Evolutionary conservation across 2,888 invertebrate species (phyloP).

Genomic region (Phaonia tiefii): DNA sequence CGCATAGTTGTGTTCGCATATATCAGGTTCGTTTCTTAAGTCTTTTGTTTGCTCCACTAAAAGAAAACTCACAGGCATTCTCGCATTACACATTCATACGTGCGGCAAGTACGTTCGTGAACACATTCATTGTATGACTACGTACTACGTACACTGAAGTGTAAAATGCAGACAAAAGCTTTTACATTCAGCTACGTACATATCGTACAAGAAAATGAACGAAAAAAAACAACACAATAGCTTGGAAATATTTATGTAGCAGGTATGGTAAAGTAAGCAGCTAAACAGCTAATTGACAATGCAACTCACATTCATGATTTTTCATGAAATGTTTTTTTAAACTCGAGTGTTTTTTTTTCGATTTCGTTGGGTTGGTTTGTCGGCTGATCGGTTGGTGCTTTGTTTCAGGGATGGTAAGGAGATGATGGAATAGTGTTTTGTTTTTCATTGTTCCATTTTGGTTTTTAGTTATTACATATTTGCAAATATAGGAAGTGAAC

Average conservation of each 20-base stretch:
- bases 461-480: background rate
- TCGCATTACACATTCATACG: background rate
- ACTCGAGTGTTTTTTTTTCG: constrained; percentile 46
- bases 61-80: constrained; percentile 41
- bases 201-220: background rate
- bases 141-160: too few relatives aligned
- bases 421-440: too few relatives aligned
- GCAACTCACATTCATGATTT: constrained; percentile 57
- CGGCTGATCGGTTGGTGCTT: too few relatives aligned
- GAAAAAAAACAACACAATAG: constrained; percentile 27
- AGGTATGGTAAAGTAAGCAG: constrained; percentile 36
- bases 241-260: constrained; percentile 49
- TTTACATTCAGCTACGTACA: background rate
- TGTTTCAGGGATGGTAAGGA: too few relatives aligned
- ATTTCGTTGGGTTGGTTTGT: constrained; percentile 23
- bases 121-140: constrained; percentile 18
- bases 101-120: background rate
- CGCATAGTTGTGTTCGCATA: background rate
- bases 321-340: constrained; percentile 23
- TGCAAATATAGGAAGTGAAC: background rate
- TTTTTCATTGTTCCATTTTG: constrained; percentile 47
- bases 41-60: constrained; percentile 59
- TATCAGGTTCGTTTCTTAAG: constrained; percentile 64
- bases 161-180: constrained; percentile 30
- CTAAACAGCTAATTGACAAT: constrained; percentile 60